These are phyloP conservation scores for Caenorhabditis virilis DNA, from an alignment of 2,888 invertebrate genomes.

Conservation along the genomic window DNA sequence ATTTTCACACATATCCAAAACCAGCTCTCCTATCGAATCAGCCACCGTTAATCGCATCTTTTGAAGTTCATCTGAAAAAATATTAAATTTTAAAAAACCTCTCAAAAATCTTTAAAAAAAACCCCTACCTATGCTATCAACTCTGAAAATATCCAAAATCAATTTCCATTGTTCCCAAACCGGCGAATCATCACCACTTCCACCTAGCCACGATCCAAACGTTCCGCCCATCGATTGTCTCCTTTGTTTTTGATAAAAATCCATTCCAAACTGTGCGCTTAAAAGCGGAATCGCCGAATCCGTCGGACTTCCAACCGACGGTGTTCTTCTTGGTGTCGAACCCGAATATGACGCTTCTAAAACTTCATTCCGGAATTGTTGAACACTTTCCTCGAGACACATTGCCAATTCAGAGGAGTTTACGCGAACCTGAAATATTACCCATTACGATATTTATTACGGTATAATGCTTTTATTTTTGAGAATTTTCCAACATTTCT, in stretches of 20 bases:
- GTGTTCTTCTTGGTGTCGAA: conserved; percentile 20
- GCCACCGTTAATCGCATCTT: conserved; percentile 79
- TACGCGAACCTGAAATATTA: conserved; percentile 55
- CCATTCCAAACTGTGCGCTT: conserved; percentile 55
- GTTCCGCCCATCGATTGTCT: conserved; percentile 13
- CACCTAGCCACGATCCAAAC: conserved; percentile 12
- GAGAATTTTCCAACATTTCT: conserved; percentile 1
- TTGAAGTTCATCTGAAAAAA: conserved; percentile 77
- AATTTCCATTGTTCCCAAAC: conserved; percentile 99
- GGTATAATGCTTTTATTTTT: neutral
- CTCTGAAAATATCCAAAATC: conserved; percentile 83
- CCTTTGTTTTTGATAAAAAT: conserved; percentile 55
- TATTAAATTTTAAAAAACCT: neutral
- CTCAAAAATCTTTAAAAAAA: neutral
- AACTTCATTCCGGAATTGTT: conserved; percentile 50
- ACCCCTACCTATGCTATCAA: conserved; percentile 71
- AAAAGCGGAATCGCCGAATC: conserved; percentile 49
- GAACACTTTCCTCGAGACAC: conserved; percentile 56
- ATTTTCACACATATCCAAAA: conserved; percentile 89
- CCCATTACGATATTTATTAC: neutral
- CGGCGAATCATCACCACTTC: conserved; percentile 77
- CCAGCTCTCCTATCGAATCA: conserved; percentile 81
- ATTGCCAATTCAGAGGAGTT: conserved; percentile 58
- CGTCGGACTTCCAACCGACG: conserved; percentile 34
- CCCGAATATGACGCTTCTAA: conserved; percentile 37